Percentiles rank a stretch among this genome's conserved stretches.
Evolutionary conservation across 2,888 invertebrate genomes (phyloP).

Genomic region (Harpalus rufipes): DNA sequence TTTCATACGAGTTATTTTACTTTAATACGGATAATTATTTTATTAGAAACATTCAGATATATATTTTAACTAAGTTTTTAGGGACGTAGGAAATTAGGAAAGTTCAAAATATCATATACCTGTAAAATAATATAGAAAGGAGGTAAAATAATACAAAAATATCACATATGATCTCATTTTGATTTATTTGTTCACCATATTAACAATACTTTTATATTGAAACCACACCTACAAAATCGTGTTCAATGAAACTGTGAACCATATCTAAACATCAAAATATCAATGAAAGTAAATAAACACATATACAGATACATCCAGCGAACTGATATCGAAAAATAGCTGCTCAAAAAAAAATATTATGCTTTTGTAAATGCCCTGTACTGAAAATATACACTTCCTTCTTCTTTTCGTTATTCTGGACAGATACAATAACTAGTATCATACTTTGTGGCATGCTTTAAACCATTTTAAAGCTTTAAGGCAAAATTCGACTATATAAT

Average conservation of each 20-base stretch:
- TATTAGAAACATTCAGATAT: no score
- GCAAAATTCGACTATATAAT: constrained; percentile 62
- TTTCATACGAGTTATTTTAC: no score
- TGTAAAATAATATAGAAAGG: background rate
- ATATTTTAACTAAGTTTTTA: no score
- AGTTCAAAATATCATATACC: no score
- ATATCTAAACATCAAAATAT: constrained; percentile 58
- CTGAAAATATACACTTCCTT: constrained; percentile 57
- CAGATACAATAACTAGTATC: constrained; percentile 57
- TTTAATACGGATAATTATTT: no score
- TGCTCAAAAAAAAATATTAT: constrained; percentile 29
- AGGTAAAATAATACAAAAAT: background rate
- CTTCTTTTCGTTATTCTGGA: constrained; percentile 53
- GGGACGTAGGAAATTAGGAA: no score
- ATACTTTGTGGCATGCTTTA: constrained; percentile 62
- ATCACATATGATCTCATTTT: constrained; percentile 40
- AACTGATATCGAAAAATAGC: constrained; percentile 60
- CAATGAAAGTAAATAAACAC: constrained; percentile 56
- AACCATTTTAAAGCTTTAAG: constrained; percentile 64
- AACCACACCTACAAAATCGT: constrained; percentile 65
- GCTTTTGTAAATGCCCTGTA: constrained; percentile 56
- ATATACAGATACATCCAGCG: constrained; percentile 52
- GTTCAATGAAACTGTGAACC: constrained; percentile 57
- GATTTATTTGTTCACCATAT: constrained; percentile 61
- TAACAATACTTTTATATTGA: constrained; percentile 62